A percentile compares a stretch with the other conserved stretches of the same genome.
Evolutionary conservation across 2,113 vertebrate genomes (phyloP).

Genomic region (Trogon surrucura): DNA sequence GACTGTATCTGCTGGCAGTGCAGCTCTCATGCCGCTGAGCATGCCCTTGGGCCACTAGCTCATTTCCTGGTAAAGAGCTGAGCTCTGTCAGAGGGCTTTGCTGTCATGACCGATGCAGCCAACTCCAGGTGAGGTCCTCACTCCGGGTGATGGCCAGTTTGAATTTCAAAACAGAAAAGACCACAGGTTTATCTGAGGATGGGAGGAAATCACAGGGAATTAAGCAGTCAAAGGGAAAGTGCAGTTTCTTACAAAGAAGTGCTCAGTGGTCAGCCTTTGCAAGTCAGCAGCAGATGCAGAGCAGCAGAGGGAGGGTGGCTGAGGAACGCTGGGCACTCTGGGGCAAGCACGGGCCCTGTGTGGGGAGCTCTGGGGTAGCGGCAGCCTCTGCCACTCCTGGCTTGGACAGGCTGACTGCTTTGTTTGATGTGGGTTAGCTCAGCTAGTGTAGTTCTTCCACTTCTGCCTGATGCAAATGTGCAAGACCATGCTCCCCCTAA

Average conservation of each 20-base stretch:
- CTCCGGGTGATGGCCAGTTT: not conserved
- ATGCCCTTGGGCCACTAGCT: not conserved
- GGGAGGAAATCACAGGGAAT: not conserved
- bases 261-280: not conserved
- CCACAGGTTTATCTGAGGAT: not conserved
- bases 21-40: not conserved
- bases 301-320: not conserved
- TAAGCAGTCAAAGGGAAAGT: not conserved
- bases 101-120: not conserved
- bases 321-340: not conserved
- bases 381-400: not conserved
- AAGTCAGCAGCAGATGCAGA: not conserved
- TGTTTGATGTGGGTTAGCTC: not conserved
- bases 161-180: slow-evolving; percentile 11
- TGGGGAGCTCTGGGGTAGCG: not conserved
- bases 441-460: not conserved
- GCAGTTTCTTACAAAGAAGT: not conserved
- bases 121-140: not conserved
- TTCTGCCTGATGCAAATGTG: not conserved
- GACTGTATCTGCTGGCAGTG: not conserved
- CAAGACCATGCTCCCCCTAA: not conserved
- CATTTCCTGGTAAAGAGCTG: not conserved
- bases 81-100: not conserved
- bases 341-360: not conserved
- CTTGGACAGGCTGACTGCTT: not conserved